A percentile compares a stretch with the other conserved stretches of the same genome.
These are phyloP conservation scores for Misgurnus mizolepis DNA, from an alignment of 2,113 vertebrate genomes.

Conservation along the genomic window DNA sequence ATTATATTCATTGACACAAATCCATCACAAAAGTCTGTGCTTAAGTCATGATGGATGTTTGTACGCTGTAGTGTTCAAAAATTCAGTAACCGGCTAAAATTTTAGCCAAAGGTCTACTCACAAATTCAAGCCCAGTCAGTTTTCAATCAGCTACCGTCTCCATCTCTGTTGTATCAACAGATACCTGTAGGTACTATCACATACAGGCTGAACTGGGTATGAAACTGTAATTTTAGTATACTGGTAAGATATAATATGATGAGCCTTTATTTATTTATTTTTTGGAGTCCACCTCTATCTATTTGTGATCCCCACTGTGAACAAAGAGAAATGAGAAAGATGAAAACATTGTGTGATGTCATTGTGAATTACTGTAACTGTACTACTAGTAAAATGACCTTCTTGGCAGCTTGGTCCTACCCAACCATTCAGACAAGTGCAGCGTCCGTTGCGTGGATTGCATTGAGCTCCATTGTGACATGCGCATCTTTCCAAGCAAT, in stretches of 20 bases:
- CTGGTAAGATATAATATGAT: neutral
- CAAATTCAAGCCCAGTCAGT: neutral
- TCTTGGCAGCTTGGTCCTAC: conserved; percentile 81
- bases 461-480: conserved; percentile 80
- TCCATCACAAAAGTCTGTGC: neutral
- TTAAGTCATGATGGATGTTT: neutral
- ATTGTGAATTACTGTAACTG: neutral
- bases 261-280: conserved; percentile 33
- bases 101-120: neutral
- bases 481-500: conserved; percentile 79
- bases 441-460: conserved; percentile 77
- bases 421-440: conserved; percentile 78
- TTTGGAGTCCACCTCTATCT: neutral
- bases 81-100: neutral
- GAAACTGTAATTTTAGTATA: conserved; percentile 31
- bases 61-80: neutral
- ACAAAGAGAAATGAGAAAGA: neutral
- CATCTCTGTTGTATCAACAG: neutral
- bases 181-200: neutral
- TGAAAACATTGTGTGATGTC: neutral
- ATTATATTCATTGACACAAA: neutral
- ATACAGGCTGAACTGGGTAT: neutral
- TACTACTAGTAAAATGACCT: conserved; percentile 66
- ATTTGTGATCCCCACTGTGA: conserved; percentile 32
- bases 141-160: neutral